Evolutionary conservation across 2,113 vertebrate species (phyloP).

Genomic region (Thalassoma bifasciatum): DNA sequence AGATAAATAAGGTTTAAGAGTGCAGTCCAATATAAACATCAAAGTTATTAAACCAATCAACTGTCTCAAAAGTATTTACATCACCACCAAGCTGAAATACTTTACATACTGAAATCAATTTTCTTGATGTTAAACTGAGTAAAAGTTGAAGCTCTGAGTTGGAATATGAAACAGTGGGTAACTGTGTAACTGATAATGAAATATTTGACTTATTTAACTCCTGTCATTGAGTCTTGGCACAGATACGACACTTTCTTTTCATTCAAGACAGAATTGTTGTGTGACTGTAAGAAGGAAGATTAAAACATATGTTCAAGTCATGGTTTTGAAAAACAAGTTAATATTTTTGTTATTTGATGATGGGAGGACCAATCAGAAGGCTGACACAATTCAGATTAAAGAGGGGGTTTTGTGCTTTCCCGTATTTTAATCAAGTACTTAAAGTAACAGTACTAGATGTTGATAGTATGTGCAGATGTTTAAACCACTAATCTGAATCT

Average conservation of each 20-base stretch:
- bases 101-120: constrained; percentile 30
- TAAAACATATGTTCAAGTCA: constrained; percentile 31
- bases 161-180: constrained; percentile 14
- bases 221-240: constrained; percentile 54
- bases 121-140: not conserved
- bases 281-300: constrained; percentile 39
- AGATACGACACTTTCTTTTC: constrained; percentile 12
- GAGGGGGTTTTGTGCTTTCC: no score
- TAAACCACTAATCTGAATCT: no score
- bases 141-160: not conserved
- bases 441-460: no score
- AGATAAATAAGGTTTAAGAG: constrained; percentile 74
- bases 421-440: no score
- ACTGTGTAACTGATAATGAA: not conserved
- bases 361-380: not conserved
- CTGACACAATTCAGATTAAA: not conserved
- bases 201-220: not conserved
- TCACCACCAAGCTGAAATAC: constrained; percentile 21
- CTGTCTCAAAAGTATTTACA: constrained; percentile 49
- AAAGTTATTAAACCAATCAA: constrained; percentile 46
- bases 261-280: constrained; percentile 39
- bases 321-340: not conserved
- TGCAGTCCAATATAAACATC: constrained; percentile 46
- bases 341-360: not conserved
- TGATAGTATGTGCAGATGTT: no score